Conservation (phyloP, 2,888 invertebrate species). For the Eudemis profundana region DNA sequence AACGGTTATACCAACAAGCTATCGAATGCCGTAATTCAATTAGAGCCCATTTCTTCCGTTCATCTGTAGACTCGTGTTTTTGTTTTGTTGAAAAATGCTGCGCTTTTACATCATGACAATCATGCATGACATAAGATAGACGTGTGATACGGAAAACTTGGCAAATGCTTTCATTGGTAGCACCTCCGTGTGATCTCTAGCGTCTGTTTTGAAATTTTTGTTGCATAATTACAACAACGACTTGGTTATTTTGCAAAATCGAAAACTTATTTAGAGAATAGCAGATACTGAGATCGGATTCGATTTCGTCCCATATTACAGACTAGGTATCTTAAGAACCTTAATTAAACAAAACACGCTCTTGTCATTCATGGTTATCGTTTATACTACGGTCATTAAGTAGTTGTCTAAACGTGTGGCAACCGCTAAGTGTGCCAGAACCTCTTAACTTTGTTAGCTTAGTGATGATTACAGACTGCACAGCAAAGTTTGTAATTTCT, state of each 20-base stretch:
- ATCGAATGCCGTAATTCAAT: slow-evolving; percentile 11
- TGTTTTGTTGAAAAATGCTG: neutral
- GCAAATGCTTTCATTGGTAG: slow-evolving; percentile 27
- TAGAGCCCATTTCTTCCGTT: slow-evolving; percentile 16
- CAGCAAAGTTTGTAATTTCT: neutral
- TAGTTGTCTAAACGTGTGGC: slow-evolving; percentile 19
- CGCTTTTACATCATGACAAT: too few relatives aligned
- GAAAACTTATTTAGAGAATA: neutral
- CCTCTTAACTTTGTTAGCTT: slow-evolving; percentile 11
- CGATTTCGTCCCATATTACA: neutral
- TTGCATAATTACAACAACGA: neutral
- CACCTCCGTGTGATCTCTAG: slow-evolving; percentile 4
- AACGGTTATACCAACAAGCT: slow-evolving; percentile 20
- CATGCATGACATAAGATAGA: neutral
- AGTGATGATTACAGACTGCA: slow-evolving; percentile 20
- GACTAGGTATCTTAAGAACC: slow-evolving; percentile 12
- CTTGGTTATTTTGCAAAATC: neutral
- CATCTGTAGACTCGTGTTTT: neutral
- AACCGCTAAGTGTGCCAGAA: slow-evolving; percentile 34
- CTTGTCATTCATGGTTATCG: slow-evolving; percentile 15
- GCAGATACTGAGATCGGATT: neutral
- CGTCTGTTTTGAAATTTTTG: neutral
- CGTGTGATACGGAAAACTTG: slow-evolving; percentile 16
- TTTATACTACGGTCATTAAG: slow-evolving; percentile 9
- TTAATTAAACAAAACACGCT: slow-evolving; percentile 29